Percentiles rank a stretch among this genome's conserved stretches.
Conservation (phyloP, 2,113 vertebrate genomes). For the Eira barbara region DNA sequence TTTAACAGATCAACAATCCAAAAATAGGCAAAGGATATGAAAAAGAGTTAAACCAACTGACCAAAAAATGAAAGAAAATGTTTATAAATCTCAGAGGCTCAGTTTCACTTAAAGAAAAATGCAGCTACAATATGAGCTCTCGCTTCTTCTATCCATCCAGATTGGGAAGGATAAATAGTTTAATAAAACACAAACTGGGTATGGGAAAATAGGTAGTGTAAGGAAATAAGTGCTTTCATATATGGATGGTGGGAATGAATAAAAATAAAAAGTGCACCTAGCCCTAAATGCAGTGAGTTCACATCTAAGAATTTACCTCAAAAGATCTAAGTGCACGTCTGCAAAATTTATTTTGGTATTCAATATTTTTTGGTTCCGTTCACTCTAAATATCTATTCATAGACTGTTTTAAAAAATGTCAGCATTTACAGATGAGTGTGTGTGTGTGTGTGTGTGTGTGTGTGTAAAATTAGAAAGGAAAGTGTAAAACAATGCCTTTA, state of each 20-base stretch:
- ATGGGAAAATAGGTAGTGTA: neutral
- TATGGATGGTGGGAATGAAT: neutral
- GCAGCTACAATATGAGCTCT: neutral
- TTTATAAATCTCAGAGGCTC: neutral
- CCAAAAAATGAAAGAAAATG: neutral
- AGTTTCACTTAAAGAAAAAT: neutral
- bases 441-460: neutral
- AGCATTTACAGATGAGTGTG: neutral
- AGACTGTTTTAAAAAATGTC: neutral
- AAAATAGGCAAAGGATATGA: slow-evolving; percentile 11
- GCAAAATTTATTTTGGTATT: neutral
- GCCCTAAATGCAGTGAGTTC: neutral
- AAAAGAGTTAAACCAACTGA: neutral
- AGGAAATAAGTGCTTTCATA: neutral
- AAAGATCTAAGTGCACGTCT: neutral
- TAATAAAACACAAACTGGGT: neutral
- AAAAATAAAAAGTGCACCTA: neutral
- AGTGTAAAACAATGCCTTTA: neutral
- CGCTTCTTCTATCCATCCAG: neutral
- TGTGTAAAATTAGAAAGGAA: neutral
- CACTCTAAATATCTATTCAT: neutral
- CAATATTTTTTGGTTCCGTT: neutral
- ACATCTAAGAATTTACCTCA: neutral
- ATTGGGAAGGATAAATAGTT: neutral
- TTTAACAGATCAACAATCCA: neutral